These are phyloP conservation scores for zebrafish (Danio rerio) DNA, from an alignment of 2,113 vertebrate genomes.

Conservation along the genomic window DNA sequence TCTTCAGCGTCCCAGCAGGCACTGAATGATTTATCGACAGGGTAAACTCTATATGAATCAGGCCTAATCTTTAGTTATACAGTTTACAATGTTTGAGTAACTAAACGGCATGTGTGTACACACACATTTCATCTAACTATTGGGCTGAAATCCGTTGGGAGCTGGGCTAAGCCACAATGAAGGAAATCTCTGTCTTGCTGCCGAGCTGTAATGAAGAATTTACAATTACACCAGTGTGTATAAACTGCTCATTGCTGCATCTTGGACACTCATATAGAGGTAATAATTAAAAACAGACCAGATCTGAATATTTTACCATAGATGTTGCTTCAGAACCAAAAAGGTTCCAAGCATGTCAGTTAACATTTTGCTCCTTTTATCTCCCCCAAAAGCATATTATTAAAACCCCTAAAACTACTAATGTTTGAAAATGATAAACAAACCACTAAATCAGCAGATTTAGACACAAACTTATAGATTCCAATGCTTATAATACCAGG, in stretches of 20 bases:
- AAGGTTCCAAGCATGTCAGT: not conserved
- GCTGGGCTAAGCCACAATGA: slow-evolving; percentile 63
- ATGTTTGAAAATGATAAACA: too few species aligned
- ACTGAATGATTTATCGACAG: slow-evolving; percentile 77
- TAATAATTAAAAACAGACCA: not conserved
- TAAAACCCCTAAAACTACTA: not conserved
- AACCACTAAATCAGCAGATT: not conserved
- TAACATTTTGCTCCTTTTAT: not conserved
- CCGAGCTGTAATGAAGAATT: slow-evolving; percentile 69
- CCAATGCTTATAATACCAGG: too few species aligned
- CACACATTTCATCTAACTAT: slow-evolving; percentile 70
- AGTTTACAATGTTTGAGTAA: slow-evolving; percentile 80
- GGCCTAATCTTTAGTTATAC: slow-evolving; percentile 79
- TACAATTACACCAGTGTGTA: slow-evolving; percentile 62
- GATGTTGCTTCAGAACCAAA: not conserved
- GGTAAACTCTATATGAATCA: slow-evolving; percentile 81
- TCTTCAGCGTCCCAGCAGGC: slow-evolving; percentile 69
- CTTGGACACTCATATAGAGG: slow-evolving; percentile 2
- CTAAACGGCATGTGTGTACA: slow-evolving; percentile 69
- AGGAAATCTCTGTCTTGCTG: slow-evolving; percentile 72
- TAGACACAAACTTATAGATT: too few species aligned
- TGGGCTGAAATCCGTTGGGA: slow-evolving; percentile 67
- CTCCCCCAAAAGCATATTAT: not conserved
- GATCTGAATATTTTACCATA: not conserved
- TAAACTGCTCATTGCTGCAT: slow-evolving; percentile 62